Base-by-base conservation (phyloP, 2,797 vertebrate species). In the Falco peregrinus region DNA sequence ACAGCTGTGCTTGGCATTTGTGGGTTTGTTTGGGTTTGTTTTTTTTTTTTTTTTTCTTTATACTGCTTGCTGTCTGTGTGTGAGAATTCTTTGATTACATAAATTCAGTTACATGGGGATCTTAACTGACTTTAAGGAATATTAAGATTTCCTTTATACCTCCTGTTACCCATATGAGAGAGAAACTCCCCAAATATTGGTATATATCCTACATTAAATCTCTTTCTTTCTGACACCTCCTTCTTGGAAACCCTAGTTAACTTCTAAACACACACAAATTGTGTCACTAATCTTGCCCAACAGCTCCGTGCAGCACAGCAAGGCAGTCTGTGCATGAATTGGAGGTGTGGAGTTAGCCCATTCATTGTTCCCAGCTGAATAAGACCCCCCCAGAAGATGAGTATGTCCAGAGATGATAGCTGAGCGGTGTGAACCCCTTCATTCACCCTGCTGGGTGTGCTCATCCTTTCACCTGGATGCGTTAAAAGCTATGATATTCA, bases 401-500 rank as follows among this genome's bases (percentile, higher is more conserved):
- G 64, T 39, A 9, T 50, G 84, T 84, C 93, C 10, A 10, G 64
- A 94, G 76, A 73, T 67, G 77, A 86, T 76, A 89, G 63, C 78
- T 6, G 16, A 90, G 84, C 10, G 5, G 45, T 56, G 77, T 82
- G 77, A 92, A 82, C 67, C 69, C 65, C 91, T 95, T 91, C 93
- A 77, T 93, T 94, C 84, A 56, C 37, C 84, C 87, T 80, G 48
- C 81, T 92, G 92, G 33, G 51, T 74, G 54, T 67, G 82, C 94
- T 95, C 53, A 79, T 92, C 89, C 78, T 95, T 96, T 94, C 93
- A 96, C 96, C 95, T 97, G 92, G 48, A 12, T 85, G 90, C 21
- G 13, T 95, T 93, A 85, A 96, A 86, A 90, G 92, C 91, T 47
- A 12, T 94, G 94, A 96, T 95, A 95, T 47, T 92, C 69, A 96